Evolutionary conservation across 64 coral and sea anemone genomes (phyloP).

Genomic region (Montipora foliosa): DNA sequence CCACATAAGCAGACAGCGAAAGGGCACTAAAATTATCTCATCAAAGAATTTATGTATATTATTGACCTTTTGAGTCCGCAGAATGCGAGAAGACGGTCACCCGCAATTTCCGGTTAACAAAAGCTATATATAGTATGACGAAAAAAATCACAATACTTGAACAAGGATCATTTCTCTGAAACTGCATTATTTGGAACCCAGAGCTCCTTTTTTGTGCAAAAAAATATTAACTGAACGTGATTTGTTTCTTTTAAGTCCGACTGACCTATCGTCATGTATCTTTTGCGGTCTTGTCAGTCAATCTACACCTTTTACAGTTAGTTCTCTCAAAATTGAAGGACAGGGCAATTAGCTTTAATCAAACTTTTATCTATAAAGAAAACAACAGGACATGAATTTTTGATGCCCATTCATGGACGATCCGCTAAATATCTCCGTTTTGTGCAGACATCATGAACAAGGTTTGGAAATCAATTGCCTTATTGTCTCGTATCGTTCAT

Average conservation of each 20-base stretch:
- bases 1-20: not conserved
- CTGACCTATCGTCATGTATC: not conserved
- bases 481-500: too few species aligned
- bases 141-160: not conserved
- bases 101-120: constrained; percentile 4
- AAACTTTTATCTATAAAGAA: not conserved
- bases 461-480: too few species aligned
- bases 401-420: not conserved
- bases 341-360: not conserved
- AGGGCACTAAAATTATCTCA: not conserved
- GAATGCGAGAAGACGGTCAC: not conserved
- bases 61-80: not conserved
- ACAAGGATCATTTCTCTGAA: not conserved
- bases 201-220: too few species aligned
- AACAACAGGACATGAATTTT: not conserved
- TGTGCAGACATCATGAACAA: too few species aligned
- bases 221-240: too few species aligned
- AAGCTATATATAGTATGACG: not conserved
- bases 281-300: constrained; percentile 2
- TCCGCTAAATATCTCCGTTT: too few species aligned
- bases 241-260: too few species aligned
- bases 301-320: not conserved
- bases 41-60: not conserved
- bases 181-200: not conserved
- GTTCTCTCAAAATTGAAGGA: too few species aligned